Evolutionary conservation across 1,140 invertebrate species (phyloP).

Genomic region (Liolophura sinensis): DNA sequence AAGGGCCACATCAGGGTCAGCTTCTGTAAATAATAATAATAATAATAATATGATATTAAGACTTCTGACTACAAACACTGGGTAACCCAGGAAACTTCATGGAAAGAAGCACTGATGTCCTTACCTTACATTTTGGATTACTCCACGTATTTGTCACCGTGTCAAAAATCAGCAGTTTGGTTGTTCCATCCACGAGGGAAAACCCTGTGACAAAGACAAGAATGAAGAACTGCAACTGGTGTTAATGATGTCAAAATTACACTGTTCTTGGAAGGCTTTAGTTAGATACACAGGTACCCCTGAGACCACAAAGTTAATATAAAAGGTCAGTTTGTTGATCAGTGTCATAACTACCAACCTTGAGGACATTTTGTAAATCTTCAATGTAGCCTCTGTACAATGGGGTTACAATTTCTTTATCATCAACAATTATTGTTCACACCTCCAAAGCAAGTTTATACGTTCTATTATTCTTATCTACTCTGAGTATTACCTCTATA

Average conservation of each 20-base stretch:
- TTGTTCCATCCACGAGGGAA: slow-evolving; percentile 58
- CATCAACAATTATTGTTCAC: too few species aligned
- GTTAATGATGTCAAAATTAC: background rate
- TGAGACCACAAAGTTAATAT: background rate
- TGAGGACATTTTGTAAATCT: too few species aligned
- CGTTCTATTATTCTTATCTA: too few species aligned
- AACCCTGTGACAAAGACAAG: background rate
- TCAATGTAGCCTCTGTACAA: too few species aligned
- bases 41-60: background rate
- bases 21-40: too few species aligned
- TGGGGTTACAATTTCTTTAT: too few species aligned
- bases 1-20: background rate
- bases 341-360: too few species aligned
- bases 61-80: background rate
- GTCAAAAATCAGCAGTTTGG: slow-evolving; percentile 56
- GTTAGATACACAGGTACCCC: background rate
- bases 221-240: background rate
- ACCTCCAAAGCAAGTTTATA: too few species aligned
- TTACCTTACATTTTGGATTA: slow-evolving; percentile 49
- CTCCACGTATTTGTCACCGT: slow-evolving; percentile 45
- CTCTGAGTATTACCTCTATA: too few species aligned
- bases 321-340: background rate
- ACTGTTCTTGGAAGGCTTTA: background rate
- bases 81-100: background rate
- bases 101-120: slow-evolving; percentile 6